Evolutionary conservation across 2,113 vertebrate species (phyloP), one percentile per base, ranked within the genome.

Genomic region (Callospermophilus lateralis): DNA sequence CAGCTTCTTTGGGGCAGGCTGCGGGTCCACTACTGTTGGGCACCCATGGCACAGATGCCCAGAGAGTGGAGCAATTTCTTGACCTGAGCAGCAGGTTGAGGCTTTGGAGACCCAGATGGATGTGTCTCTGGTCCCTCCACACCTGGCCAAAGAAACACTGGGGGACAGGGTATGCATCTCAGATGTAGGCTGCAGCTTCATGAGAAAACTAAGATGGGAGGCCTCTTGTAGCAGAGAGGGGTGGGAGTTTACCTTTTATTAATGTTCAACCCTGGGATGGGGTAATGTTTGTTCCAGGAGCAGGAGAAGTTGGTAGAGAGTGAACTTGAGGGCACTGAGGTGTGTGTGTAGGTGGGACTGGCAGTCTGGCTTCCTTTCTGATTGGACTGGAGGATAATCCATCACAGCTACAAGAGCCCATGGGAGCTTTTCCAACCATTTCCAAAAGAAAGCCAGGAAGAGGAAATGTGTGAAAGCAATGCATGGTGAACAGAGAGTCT

Each of bases 1-100:
- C 32, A 15, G 7, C 6, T 37, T 19, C 24, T 87, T 87, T 11
- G 28, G 55, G 32, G 51, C n/a, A 6, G 37, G 30, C 51, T 32
- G 32, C 4, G 3, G 0, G 6, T 1, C 45, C 39, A 8, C 19
- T 0, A 0, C 77, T 20, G 11, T 1, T 32, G 79, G 78, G 37
- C 19, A 53, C 1, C 6, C 24, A 1, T 0, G 12, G 16, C 19
- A 3, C 20, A 9, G 45, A 8, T 77, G 39, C 9, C 0, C 5
- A 28, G 39, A 70, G 22, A 2, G 24, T 4, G 4, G 42, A 42
- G 22, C 4, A 4, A 45, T 20, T 24, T 53, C 24, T 26, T 32
- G 2, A 37, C 73, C 83, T 34, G 74, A 92, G 89, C 0, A 12
- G 48, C 72, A 83, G 89, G 77, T 6, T 26, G 78, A 55, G 58